Conservation (phyloP, 2,113 vertebrate genomes). For the Andinoacara biseriatus region DNA sequence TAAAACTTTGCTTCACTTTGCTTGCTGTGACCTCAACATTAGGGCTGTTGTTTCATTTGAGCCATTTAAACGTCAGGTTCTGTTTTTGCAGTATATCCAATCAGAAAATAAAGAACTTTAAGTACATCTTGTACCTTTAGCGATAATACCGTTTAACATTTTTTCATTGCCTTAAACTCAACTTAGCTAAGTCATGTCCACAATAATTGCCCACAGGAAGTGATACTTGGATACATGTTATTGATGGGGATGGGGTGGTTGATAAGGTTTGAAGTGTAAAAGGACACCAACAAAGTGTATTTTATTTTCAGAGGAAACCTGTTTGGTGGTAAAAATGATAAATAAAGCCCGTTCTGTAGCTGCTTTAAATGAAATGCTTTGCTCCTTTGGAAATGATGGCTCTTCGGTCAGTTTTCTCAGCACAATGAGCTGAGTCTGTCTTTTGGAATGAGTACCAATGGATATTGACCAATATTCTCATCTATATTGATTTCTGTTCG, state of each 20-base stretch:
- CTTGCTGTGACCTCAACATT: background rate
- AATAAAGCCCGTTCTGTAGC: background rate
- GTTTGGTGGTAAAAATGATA: background rate
- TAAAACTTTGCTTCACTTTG: background rate
- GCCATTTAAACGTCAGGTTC: background rate
- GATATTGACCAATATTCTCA: conserved; percentile 61
- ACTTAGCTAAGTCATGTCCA: background rate
- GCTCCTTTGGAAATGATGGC: background rate
- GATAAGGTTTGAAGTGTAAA: background rate
- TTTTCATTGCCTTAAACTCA: background rate
- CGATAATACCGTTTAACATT: background rate
- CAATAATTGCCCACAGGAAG: background rate
- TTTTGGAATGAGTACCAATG: conserved; percentile 44
- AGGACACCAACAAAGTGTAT: background rate
- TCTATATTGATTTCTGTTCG: conserved; percentile 67
- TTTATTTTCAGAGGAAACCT: background rate
- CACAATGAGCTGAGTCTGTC: conserved; percentile 53
- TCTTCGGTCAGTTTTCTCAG: background rate
- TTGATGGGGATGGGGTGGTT: background rate
- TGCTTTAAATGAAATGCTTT: background rate
- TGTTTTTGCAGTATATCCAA: background rate
- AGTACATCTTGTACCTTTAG: background rate
- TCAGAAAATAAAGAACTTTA: background rate
- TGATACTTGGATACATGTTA: background rate
- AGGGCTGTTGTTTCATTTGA: background rate